These are phyloP conservation scores for Venusia cambrica DNA, from an alignment of 2,888 invertebrate species.

Conservation along the genomic window DNA sequence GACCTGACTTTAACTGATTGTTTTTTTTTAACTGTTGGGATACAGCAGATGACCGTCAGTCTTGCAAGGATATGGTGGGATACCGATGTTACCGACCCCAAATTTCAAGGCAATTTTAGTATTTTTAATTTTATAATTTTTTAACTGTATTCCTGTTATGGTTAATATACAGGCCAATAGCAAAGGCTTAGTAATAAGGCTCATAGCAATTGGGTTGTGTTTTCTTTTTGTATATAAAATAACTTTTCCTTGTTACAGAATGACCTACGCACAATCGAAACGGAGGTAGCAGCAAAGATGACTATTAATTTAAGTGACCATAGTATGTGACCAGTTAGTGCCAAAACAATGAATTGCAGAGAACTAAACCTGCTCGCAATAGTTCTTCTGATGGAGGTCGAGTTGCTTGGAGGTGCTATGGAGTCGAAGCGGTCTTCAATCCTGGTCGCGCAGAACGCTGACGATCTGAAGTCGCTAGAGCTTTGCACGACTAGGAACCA, in stretches of 20 bases:
- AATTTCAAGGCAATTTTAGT: too few relatives aligned
- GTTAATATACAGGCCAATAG: too few relatives aligned
- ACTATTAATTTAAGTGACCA: conserved; percentile 72
- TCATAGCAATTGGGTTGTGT: too few relatives aligned
- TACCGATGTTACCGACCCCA: too few relatives aligned
- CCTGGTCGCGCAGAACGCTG: conserved; percentile 61
- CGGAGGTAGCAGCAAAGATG: conserved; percentile 64
- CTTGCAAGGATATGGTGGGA: too few relatives aligned
- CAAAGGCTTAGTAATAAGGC: too few relatives aligned
- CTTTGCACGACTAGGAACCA: conserved; percentile 68
- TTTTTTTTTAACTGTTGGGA: too few relatives aligned
- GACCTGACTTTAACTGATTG: too few relatives aligned
- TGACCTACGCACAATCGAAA: conserved; percentile 32
- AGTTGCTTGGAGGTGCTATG: conserved; percentile 67
- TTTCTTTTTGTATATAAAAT: conserved; percentile 7
- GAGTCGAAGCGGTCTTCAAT: conserved; percentile 71
- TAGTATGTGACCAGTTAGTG: conserved; percentile 66
- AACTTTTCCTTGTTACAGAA: conserved; percentile 55
- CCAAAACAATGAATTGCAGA: conserved; percentile 78
- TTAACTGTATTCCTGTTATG: too few relatives aligned
- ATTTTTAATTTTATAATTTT: too few relatives aligned
- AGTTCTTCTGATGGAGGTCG: conserved; percentile 68
- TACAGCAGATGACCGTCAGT: too few relatives aligned
- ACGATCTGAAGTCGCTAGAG: conserved; percentile 68
- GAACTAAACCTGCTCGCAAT: conserved; percentile 71